A percentile compares a stretch with the other conserved stretches of the same genome.
These are phyloP conservation scores for Callospermophilus lateralis DNA, from an alignment of 2,113 vertebrate species.

Conservation along the genomic window DNA sequence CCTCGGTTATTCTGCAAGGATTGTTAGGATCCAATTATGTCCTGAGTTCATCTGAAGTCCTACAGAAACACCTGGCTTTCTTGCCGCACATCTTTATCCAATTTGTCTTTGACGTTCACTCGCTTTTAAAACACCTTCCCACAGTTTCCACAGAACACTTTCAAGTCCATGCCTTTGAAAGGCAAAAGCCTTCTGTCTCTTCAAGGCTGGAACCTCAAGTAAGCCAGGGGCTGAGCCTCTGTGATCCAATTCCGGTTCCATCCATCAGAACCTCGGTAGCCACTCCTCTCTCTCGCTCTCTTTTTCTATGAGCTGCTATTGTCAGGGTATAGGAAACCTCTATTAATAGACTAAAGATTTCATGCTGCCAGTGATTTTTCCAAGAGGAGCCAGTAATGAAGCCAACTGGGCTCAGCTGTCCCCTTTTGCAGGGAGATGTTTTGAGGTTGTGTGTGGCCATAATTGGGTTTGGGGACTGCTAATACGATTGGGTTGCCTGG, in stretches of 20 bases:
- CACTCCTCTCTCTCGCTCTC: not conserved
- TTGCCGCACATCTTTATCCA: not conserved
- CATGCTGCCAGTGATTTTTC: slow-evolving; percentile 16
- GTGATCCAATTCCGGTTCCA: slow-evolving; percentile 29
- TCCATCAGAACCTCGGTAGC: not conserved
- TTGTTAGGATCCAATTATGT: not conserved
- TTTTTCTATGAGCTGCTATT: slow-evolving; percentile 41
- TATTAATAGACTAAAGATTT: slow-evolving; percentile 78
- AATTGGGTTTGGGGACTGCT: slow-evolving; percentile 49
- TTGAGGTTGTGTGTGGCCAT: not conserved
- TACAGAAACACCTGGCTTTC: not conserved
- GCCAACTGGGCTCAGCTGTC: not conserved
- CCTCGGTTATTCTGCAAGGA: not conserved
- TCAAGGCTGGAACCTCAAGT: not conserved
- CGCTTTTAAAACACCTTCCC: slow-evolving; percentile 1
- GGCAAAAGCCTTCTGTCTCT: not conserved
- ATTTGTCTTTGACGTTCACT: not conserved
- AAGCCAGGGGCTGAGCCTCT: not conserved
- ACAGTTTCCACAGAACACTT: not conserved
- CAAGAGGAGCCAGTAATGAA: not conserved
- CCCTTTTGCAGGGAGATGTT: slow-evolving; percentile 22
- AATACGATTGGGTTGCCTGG: slow-evolving; percentile 14
- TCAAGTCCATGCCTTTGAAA: slow-evolving; percentile 66
- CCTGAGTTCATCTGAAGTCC: not conserved
- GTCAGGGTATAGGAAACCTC: slow-evolving; percentile 48